These are phyloP conservation scores for Galagoides demidoff DNA, from an alignment of 2,797 vertebrate species.

Conservation along the genomic window DNA sequence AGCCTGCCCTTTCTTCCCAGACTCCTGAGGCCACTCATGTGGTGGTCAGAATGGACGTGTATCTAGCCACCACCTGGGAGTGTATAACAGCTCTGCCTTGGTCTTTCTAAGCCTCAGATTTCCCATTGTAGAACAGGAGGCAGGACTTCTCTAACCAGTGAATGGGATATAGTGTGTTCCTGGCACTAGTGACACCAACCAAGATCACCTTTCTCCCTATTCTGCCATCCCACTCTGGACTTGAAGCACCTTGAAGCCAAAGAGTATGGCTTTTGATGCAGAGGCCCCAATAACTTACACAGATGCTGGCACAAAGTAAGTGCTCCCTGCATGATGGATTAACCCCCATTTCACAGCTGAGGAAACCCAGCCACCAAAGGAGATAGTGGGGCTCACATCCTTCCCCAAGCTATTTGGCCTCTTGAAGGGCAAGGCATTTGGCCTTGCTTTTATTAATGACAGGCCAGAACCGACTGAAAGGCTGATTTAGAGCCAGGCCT, in stretches of 20 bases:
- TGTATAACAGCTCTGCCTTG: background rate
- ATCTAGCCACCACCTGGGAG: background rate
- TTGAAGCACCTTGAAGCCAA: background rate
- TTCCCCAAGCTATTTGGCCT: background rate
- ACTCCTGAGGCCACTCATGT: background rate
- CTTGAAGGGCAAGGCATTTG: background rate
- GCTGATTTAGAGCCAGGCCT: background rate
- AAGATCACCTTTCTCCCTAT: background rate
- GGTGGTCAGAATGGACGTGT: background rate
- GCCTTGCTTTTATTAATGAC: slow-evolving; percentile 34
- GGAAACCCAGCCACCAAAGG: background rate
- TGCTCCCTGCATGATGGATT: background rate
- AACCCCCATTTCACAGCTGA: background rate
- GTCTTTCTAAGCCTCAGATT: background rate
- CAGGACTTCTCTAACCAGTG: background rate
- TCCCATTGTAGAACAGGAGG: background rate
- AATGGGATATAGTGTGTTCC: background rate
- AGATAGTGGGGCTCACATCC: background rate
- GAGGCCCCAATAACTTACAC: background rate
- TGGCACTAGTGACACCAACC: background rate
- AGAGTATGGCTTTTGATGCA: background rate
- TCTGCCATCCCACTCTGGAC: background rate
- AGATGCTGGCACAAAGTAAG: background rate
- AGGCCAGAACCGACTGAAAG: background rate
- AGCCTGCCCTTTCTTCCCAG: background rate